Percentiles rank a stretch among this genome's conserved stretches.
Evolutionary conservation across 2,888 invertebrate genomes (phyloP).

Genomic region (Hyalella azteca): DNA sequence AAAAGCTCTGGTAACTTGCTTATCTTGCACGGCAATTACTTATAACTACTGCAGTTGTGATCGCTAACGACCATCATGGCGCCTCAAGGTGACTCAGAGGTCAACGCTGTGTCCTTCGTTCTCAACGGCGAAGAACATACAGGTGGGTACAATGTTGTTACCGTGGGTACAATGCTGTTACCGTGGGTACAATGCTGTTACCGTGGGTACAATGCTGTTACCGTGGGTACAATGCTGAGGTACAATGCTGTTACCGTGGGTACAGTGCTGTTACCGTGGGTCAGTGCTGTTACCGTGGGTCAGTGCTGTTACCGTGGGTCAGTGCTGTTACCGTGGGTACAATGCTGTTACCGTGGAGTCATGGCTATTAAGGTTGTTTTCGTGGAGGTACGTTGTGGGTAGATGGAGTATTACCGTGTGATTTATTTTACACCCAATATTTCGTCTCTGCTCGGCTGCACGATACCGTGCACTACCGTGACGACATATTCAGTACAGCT

Average conservation of each 20-base stretch:
- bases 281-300: neutral
- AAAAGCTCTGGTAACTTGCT: too few relatives aligned
- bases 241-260: neutral
- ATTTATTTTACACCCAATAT: too few relatives aligned
- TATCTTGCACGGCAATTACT: too few relatives aligned
- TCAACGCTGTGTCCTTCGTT: neutral
- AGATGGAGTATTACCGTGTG: too few relatives aligned
- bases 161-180: neutral
- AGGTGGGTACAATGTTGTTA: neutral
- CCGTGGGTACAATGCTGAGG: too few relatives aligned
- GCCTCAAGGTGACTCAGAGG: neutral
- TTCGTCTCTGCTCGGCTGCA: too few relatives aligned
- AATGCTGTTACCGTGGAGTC: neutral
- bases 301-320: neutral
- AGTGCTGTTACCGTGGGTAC: neutral
- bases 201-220: neutral
- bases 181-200: neutral
- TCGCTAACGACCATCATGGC: too few relatives aligned
- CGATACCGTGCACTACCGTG: too few relatives aligned
- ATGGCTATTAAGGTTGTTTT: too few relatives aligned
- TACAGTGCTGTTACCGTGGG: neutral
- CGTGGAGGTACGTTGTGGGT: too few relatives aligned
- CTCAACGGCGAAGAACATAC: neutral
- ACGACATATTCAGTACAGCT: too few relatives aligned
- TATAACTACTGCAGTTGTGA: too few relatives aligned